These are phyloP conservation scores for mouse (Mus musculus) DNA, from an alignment of 2,113 vertebrate genomes.

Conservation along the genomic window DNA sequence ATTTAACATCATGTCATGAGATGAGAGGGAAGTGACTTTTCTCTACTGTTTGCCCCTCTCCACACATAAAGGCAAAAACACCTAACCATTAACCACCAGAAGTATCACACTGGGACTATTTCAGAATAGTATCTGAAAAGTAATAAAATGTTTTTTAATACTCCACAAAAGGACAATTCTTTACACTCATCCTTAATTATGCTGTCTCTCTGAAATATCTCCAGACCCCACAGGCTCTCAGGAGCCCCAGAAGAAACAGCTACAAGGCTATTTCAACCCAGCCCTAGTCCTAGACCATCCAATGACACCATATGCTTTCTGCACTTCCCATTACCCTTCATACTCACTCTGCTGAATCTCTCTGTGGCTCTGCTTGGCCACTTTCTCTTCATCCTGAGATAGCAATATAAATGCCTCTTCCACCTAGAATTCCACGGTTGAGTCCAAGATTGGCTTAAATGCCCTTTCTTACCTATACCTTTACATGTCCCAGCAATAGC, in stretches of 20 bases:
- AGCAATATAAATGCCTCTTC: neutral
- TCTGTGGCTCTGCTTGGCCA: neutral
- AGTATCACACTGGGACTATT: slow-evolving; percentile 61
- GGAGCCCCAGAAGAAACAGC: neutral
- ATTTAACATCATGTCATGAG: slow-evolving; percentile 22
- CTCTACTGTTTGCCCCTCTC: neutral
- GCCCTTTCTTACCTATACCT: neutral
- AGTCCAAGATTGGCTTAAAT: too few species aligned
- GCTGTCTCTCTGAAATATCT: slow-evolving; percentile 13
- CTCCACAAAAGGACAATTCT: slow-evolving; percentile 45
- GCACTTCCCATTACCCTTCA: neutral
- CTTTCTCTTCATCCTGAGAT: neutral
- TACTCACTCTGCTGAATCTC: neutral
- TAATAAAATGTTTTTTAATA: slow-evolving; percentile 55
- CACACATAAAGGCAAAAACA: slow-evolving; percentile 56
- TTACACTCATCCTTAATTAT: slow-evolving; percentile 3
- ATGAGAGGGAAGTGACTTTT: slow-evolving; percentile 23
- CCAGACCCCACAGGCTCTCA: neutral
- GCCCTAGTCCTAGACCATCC: neutral
- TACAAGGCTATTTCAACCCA: neutral
- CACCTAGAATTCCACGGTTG: neutral
- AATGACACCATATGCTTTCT: neutral
- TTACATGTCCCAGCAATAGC: neutral
- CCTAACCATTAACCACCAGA: slow-evolving; percentile 26
- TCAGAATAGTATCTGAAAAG: slow-evolving; percentile 39